These are phyloP conservation scores for Salticus scenicus DNA, from an alignment of 2,888 invertebrate genomes.

Conservation along the genomic window DNA sequence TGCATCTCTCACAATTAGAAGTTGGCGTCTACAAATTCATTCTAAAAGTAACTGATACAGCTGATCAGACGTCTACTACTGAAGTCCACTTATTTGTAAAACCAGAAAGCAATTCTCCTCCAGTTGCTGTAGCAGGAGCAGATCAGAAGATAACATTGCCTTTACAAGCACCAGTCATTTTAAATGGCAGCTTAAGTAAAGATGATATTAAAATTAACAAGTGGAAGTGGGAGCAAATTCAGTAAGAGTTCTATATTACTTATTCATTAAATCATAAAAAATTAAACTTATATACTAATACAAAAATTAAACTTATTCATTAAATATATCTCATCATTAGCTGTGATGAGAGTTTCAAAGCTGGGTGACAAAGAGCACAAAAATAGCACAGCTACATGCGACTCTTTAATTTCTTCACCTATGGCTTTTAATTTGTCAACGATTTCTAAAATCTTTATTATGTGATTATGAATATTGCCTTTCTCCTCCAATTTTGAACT, in stretches of 20 bases:
- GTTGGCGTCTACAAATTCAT: slow-evolving; percentile 96
- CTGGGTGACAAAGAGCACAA: too few species aligned
- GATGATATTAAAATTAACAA: slow-evolving; percentile 89
- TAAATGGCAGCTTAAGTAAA: slow-evolving; percentile 85
- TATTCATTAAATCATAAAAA: background rate
- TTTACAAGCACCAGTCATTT: slow-evolving; percentile 82
- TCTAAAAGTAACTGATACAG: slow-evolving; percentile 92
- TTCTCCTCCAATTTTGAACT: too few species aligned
- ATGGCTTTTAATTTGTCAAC: too few species aligned
- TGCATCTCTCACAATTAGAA: slow-evolving; percentile 91
- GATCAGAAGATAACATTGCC: slow-evolving; percentile 86
- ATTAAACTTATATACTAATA: too few species aligned
- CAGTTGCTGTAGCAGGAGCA: slow-evolving; percentile 78
- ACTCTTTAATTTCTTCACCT: too few species aligned
- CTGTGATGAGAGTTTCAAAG: too few species aligned
- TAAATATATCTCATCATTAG: too few species aligned
- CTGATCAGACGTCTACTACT: slow-evolving; percentile 89
- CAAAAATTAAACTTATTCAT: too few species aligned
- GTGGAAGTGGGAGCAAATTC: slow-evolving; percentile 89
- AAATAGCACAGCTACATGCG: too few species aligned
- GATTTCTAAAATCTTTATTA: too few species aligned
- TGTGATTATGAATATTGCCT: too few species aligned
- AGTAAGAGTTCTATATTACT: slow-evolving; percentile 76
- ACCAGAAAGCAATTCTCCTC: slow-evolving; percentile 78
- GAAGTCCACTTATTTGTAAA: slow-evolving; percentile 95